Base-by-base conservation (phyloP, 2,113 vertebrate species). In the Urocynchramus pylzowi region DNA sequence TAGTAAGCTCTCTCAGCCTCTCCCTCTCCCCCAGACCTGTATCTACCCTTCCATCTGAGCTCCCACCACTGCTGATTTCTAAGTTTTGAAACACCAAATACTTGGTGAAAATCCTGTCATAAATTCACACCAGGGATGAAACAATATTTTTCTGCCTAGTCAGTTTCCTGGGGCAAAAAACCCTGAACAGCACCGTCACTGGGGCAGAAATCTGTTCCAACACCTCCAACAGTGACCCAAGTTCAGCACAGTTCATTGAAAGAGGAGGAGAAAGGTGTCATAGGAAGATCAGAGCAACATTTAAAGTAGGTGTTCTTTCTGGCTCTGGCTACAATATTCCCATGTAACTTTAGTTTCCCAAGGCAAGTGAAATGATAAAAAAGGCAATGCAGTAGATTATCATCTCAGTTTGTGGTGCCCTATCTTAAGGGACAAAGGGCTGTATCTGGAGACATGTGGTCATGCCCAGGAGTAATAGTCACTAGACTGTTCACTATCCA, bases 161-260 rank as follows among this genome's bases (percentile, higher is more conserved):
- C 8, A 1, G 4, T 64, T 92, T 86, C n/a, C 28, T 68, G 13
- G n/a, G 45, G 61, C 24, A 67, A 35, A 67, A 49, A 16, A 75
- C 41, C 7, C 13, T 10, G 4, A 70, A 27, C 13, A 50, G 21
- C 5, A 15, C 4, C 8, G 13, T 14, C 27, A 11, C 7, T 0
- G 1, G 21, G 23, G 10, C 33, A 87, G 42, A 84, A 89, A 68
- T 45, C 45, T 78, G 18, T 81, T 84, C 44, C 47, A 86, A 26
- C 42, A 59, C 16, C 54, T 82, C 23, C 37, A 49, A 22, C 28
- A 79, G 52, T 21, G 8, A 28, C 13, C 45, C 60, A 18, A 7
- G 16, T 45, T 94, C 17, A 61, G 33, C 39, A 63, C 11, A 84
- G 30, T 37, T 91, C 14, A 33, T 68, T 79, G 64, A 84, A 74